Base-by-base conservation (phyloP, 2,797 vertebrate genomes). In the Acanthurus lineatus region DNA sequence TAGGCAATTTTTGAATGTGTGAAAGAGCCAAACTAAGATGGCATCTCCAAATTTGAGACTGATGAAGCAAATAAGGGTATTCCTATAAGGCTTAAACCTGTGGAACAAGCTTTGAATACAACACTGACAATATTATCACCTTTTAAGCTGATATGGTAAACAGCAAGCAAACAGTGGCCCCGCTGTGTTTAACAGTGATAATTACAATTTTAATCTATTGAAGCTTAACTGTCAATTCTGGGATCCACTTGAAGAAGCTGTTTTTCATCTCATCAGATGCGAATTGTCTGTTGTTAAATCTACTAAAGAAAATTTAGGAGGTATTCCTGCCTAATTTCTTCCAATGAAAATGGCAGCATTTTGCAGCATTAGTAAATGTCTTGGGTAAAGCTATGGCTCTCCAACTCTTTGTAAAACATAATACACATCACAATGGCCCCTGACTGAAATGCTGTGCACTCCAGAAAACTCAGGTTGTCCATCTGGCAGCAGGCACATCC, bases 401-500 rank as follows among this genome's bases (percentile, higher is more conserved):
- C 57, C 69, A 56, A 57, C 65, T 79, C 60, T 83, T 72, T 73
- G 77, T 84, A 60, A 81, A 77, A 67, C 12, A 52, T 57, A 85
- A 73, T 64, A 80, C 66, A 73, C 54, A 77, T 54, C 71, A 57
- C 76, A 56, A 42, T 69, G 85, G 88, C 82, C 81, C 15, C 28
- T 66, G 63, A 86, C 85, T 58, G 72, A 85, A 91, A 84, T 59
- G 64, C 66, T 76, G 82, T 70, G 84, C 86, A 88, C 88, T 87
- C 87, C 86, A 81, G 81, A 78, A 69, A 77, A 87, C 74, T 84
- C 77, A 68, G 89, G 89, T 87, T 89, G 92, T 90, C 93, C 93
- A 93, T 94, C 92, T 95, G 94, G 92, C 89, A 86, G 89, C 85
- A 88, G 81, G 82, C 76, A 44, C 82, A 70, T 85, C 77, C 86